Conservation (phyloP, 2,888 invertebrate species). For the Drosophila maculinotata region DNA sequence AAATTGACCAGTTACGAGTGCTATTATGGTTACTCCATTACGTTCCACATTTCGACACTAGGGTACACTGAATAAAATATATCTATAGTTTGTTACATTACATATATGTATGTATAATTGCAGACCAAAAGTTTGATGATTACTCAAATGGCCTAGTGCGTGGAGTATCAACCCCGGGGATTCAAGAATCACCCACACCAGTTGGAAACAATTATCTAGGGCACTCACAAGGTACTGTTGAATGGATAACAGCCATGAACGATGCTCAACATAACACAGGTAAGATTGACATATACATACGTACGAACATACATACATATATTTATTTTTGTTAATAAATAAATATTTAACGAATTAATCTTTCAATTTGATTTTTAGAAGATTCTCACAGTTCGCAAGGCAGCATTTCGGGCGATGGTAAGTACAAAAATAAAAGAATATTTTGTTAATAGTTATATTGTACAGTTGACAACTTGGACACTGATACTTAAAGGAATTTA, state of each 20-base stretch:
- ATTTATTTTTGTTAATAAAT: neutral
- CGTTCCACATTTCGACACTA: too few relatives aligned
- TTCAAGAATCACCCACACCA: conserved; percentile 41
- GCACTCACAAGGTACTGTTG: conserved; percentile 77
- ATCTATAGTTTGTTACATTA: neutral
- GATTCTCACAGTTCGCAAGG: conserved; percentile 85
- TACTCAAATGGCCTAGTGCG: conserved; percentile 62
- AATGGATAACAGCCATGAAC: conserved; percentile 82
- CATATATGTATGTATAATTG: conserved; percentile 17
- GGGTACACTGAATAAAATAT: too few relatives aligned
- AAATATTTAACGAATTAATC: neutral
- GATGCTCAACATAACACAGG: conserved; percentile 78
- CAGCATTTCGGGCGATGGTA: conserved; percentile 85
- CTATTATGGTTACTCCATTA: too few relatives aligned
- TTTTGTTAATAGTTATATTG: neutral
- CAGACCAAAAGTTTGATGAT: conserved; percentile 75
- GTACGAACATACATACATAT: too few relatives aligned
- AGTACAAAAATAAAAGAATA: conserved; percentile 61
- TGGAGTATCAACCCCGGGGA: conserved; percentile 34
- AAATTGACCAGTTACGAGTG: too few relatives aligned
- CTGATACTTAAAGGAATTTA: neutral
- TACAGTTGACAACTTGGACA: neutral
- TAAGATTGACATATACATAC: conserved; percentile 32
- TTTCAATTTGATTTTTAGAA: conserved; percentile 69
- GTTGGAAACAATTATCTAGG: conserved; percentile 60